phyloP scores from a whole-genome alignment of 2,113 vertebrate genomes.

The Carassius carassius region DNA sequence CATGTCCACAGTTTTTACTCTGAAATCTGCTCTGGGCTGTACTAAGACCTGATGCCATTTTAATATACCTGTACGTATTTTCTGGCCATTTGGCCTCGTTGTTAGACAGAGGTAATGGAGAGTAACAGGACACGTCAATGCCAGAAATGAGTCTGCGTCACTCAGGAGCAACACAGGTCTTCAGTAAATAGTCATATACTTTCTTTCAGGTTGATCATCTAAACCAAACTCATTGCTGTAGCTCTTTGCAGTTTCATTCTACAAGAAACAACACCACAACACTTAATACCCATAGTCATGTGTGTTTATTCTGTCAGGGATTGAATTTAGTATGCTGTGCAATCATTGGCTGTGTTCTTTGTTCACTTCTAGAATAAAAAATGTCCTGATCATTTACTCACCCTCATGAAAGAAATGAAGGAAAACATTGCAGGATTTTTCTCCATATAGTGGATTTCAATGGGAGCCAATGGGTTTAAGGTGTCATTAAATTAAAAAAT shows the following conservation, averaged over 20 bases:
- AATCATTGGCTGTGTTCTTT: neutral
- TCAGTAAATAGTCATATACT: neutral
- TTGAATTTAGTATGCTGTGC: neutral
- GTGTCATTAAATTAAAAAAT: no score
- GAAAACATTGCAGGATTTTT: no score
- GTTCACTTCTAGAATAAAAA: no score
- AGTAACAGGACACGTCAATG: neutral
- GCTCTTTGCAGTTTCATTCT: neutral
- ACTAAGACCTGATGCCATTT: constrained; percentile 11
- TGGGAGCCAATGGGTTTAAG: no score
- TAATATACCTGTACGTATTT: neutral
- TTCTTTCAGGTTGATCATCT: neutral
- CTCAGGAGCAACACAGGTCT: neutral
- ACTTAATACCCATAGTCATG: neutral
- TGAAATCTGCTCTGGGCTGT: neutral
- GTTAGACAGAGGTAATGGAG: neutral
- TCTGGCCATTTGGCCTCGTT: neutral
- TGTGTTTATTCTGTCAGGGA: neutral
- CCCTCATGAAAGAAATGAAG: no score
- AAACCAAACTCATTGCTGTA: neutral
- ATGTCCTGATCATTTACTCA: no score
- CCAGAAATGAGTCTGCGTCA: neutral
- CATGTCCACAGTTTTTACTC: neutral
- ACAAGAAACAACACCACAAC: neutral
- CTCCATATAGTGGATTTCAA: no score